These are phyloP conservation scores for Nymphalis urticae DNA, from an alignment of 2,888 invertebrate species.

Conservation along the genomic window DNA sequence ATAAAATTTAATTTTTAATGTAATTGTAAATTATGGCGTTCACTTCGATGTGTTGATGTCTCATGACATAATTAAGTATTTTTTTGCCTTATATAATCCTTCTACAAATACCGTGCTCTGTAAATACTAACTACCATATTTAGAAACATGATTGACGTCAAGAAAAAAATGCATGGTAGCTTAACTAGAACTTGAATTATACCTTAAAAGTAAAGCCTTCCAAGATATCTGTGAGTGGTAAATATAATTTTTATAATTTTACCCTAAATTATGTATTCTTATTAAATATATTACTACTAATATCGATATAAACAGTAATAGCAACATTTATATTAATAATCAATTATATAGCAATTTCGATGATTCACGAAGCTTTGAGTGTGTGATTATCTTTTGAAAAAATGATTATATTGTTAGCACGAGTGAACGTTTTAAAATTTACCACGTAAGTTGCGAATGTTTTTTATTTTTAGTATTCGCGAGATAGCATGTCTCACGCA, in stretches of 20 bases:
- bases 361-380: conserved; percentile 4
- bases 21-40: background rate
- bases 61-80: conserved; percentile 6
- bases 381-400: conserved; percentile 14
- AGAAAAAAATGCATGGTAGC: background rate
- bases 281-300: background rate
- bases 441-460: conserved; percentile 20
- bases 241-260: background rate
- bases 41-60: background rate
- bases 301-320: background rate
- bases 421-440: conserved; percentile 17
- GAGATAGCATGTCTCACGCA: conserved; percentile 34
- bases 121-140: no score
- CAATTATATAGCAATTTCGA: background rate
- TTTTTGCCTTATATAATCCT: background rate
- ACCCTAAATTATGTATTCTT: no score
- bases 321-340: background rate
- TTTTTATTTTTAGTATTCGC: conserved; percentile 17
- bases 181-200: background rate
- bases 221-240: background rate
- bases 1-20: no score
- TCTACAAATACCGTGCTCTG: background rate
- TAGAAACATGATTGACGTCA: conserved; percentile 3
- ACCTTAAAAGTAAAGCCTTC: background rate
- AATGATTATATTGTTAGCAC: conserved; percentile 16